These are phyloP conservation scores for Chymomyza caudatula DNA, from an alignment of 2,888 invertebrate species.

Conservation along the genomic window DNA sequence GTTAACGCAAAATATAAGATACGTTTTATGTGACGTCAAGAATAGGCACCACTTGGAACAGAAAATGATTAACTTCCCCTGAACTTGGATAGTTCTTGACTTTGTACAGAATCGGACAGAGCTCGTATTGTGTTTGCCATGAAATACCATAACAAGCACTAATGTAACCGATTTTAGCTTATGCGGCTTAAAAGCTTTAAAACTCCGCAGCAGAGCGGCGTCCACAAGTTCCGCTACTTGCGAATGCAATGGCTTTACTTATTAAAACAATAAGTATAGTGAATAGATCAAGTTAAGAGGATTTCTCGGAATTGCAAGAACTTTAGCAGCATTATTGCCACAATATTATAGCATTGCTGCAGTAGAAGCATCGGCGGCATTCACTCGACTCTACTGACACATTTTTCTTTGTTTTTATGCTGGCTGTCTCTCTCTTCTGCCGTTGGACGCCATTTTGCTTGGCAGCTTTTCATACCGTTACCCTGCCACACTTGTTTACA, in stretches of 20 bases:
- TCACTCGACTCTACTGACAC: background rate
- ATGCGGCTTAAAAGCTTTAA: background rate
- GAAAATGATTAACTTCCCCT: too few relatives aligned
- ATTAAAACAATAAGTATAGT: background rate
- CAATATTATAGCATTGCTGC: background rate
- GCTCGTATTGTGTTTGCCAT: background rate
- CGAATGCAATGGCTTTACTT: background rate
- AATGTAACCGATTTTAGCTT: background rate
- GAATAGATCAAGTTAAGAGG: background rate
- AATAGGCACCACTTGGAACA: too few relatives aligned
- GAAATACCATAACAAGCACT: background rate
- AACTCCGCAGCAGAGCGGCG: background rate
- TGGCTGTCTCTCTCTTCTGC: constrained; percentile 16
- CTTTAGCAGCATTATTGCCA: background rate
- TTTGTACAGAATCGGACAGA: too few relatives aligned
- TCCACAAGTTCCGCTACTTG: background rate
- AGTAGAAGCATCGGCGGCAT: background rate
- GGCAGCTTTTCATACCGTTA: constrained; percentile 8
- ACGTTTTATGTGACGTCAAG: too few relatives aligned
- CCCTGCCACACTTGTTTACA: constrained; percentile 49
- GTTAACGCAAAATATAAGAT: too few relatives aligned
- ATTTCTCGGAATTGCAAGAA: background rate
- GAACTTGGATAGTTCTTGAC: too few relatives aligned
- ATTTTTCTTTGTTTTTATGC: constrained; percentile 6
- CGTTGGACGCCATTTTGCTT: too few relatives aligned